Conservation (phyloP, 2,888 invertebrate species). For the Plagiodera versicolora region DNA sequence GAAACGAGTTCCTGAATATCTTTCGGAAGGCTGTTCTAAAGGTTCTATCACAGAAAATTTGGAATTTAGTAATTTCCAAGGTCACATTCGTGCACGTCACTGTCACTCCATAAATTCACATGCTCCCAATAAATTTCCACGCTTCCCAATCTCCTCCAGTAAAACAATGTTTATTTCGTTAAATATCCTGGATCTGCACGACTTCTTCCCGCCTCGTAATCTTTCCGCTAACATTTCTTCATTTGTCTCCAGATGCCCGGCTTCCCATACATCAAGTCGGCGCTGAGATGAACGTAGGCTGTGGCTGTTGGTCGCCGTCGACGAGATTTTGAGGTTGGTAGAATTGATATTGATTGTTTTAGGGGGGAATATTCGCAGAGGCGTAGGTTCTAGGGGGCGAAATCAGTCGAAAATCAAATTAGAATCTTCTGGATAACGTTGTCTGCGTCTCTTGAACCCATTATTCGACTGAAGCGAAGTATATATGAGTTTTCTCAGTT, state of each 20-base stretch:
- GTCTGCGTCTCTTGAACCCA: not conserved
- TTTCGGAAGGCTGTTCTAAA: too few relatives aligned
- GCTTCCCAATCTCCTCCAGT: conserved; percentile 22
- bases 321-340: conserved; percentile 1
- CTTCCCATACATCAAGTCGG: conserved; percentile 41
- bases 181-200: conserved; percentile 46
- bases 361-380: too few relatives aligned
- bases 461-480: not conserved
- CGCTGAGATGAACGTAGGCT: conserved; percentile 12
- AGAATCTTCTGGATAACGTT: too few relatives aligned
- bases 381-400: too few relatives aligned
- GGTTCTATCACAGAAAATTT: too few relatives aligned
- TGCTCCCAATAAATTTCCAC: conserved; percentile 28
- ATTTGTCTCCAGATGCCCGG: conserved; percentile 45
- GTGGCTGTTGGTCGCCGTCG: not conserved
- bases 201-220: conserved; percentile 34
- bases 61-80: too few relatives aligned
- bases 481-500: not conserved
- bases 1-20: too few relatives aligned
- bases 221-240: conserved; percentile 48
- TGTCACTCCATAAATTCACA: conserved; percentile 25
- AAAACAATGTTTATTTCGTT: conserved; percentile 48
- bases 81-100: conserved; percentile 3
- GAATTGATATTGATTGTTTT: too few relatives aligned
- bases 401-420: too few relatives aligned